Evolutionary conservation across 2,888 invertebrate species (phyloP).

Genomic region (Pherbina coryleti): DNA sequence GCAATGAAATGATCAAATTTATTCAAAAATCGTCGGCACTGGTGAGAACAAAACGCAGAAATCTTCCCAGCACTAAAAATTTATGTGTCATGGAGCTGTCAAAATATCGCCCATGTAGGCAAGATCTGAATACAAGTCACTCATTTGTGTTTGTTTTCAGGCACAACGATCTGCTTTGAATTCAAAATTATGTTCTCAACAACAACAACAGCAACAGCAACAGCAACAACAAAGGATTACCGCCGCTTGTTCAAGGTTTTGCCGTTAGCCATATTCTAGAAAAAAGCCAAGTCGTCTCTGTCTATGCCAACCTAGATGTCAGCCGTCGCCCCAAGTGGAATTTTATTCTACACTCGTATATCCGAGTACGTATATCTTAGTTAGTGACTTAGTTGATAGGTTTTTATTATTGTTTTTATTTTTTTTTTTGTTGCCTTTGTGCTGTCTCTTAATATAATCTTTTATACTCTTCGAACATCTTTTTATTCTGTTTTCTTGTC

Average conservation of each 20-base stretch:
- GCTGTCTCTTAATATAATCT: background rate
- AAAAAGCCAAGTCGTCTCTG: background rate
- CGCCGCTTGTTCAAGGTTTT: background rate
- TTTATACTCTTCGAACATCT: background rate
- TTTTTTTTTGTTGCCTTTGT: background rate
- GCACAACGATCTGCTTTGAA: conserved; percentile 14
- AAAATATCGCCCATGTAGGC: conserved; percentile 40
- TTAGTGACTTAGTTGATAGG: conserved; percentile 3
- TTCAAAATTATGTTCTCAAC: background rate
- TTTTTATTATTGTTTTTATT: background rate
- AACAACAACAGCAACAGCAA: background rate
- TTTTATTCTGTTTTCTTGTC: no score
- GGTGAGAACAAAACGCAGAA: conserved; percentile 50
- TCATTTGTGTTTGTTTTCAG: conserved; percentile 16
- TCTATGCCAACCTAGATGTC: conserved; percentile 1
- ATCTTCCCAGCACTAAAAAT: conserved; percentile 44
- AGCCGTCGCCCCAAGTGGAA: conserved; percentile 26
- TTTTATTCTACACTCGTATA: background rate
- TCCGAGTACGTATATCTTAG: conserved; percentile 6
- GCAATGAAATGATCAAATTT: background rate
- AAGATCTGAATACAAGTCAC: conserved; percentile 21
- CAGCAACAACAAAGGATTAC: background rate
- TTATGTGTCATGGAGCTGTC: conserved; percentile 44
- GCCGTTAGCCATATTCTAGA: background rate
- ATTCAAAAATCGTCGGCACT: background rate